Percentiles rank a stretch among this genome's conserved stretches.
Conservation (phyloP, 2,113 vertebrate species). For the Riparia riparia region DNA sequence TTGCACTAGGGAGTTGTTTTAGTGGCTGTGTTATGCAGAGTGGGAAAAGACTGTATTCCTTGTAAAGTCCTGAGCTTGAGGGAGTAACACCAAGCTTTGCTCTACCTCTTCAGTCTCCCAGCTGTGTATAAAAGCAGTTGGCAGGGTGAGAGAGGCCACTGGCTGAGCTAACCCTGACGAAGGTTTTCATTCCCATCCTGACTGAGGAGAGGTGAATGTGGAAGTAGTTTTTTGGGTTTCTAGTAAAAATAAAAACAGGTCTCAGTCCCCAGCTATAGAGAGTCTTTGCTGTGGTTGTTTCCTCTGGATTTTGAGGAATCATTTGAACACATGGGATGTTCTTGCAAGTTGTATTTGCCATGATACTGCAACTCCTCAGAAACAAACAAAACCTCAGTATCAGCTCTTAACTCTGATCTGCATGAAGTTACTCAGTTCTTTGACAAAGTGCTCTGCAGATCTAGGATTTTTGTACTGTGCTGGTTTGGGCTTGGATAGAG, state of each 20-base stretch:
- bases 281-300: background rate
- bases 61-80: background rate
- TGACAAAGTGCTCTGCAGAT: background rate
- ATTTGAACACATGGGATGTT: background rate
- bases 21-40: background rate
- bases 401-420: background rate
- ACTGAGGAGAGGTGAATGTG: background rate
- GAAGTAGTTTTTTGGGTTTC: background rate
- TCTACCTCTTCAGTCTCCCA: background rate
- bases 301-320: background rate
- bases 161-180: background rate
- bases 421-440: background rate
- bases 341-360: background rate
- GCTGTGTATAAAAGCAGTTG: background rate
- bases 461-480: background rate
- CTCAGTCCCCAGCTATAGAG: background rate
- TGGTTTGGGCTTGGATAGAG: background rate
- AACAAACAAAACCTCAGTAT: accelerated
- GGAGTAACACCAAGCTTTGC: background rate
- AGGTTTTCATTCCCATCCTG: background rate
- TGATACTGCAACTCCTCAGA: background rate
- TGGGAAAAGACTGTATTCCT: background rate
- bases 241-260: background rate
- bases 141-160: background rate
- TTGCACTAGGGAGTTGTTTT: background rate